Conservation (phyloP, 2,797 vertebrate species). For the Phrynocephalus guinanensis region DNA sequence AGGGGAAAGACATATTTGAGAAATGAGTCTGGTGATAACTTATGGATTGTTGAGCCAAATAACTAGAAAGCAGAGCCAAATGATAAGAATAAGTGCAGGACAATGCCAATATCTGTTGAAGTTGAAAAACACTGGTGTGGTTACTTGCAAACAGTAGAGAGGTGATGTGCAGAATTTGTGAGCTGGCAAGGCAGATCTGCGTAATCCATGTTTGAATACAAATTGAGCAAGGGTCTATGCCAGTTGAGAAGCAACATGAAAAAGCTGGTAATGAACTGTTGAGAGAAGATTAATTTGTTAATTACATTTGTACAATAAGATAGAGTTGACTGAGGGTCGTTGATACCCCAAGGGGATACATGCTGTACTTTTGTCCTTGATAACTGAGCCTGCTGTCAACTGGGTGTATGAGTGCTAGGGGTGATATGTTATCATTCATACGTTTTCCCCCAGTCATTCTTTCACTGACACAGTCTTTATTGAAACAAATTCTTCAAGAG, state of each 20-base stretch:
- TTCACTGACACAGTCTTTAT: background rate
- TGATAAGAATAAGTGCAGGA: slow-evolving; percentile 8
- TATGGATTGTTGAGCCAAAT: slow-evolving; percentile 8
- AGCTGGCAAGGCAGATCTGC: background rate
- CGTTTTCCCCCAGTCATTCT: too few species aligned
- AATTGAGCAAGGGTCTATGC: background rate
- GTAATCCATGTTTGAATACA: background rate
- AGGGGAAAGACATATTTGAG: slow-evolving; percentile 1
- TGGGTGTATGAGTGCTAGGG: too few species aligned
- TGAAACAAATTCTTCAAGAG: background rate
- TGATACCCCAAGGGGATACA: too few species aligned
- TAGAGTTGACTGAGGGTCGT: too few species aligned
- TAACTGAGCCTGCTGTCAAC: too few species aligned
- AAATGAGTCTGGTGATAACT: slow-evolving; percentile 16
- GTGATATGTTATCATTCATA: too few species aligned
- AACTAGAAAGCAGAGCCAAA: background rate
- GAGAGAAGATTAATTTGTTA: background rate
- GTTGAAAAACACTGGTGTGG: background rate
- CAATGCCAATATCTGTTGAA: background rate
- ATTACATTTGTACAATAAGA: background rate
- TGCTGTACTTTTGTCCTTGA: too few species aligned
- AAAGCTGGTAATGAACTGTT: background rate
- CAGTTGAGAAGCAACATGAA: background rate
- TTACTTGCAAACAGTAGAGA: background rate
- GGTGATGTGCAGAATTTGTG: background rate